Evolutionary conservation across 1,140 invertebrate species (phyloP).

Genomic region (Adoxophyes honmai): DNA sequence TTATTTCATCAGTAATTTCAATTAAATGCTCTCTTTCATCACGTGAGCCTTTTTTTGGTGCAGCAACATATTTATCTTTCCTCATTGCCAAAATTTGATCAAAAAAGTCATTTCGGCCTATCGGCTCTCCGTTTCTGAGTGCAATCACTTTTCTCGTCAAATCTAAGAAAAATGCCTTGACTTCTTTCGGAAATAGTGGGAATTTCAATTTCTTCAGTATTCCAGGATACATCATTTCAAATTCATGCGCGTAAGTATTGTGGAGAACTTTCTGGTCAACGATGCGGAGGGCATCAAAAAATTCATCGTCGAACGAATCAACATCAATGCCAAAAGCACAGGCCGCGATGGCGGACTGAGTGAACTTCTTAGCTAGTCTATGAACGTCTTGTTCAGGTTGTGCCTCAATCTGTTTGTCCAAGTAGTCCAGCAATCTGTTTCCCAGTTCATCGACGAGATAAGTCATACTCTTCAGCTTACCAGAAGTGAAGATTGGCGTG

Average conservation of each 20-base stretch:
- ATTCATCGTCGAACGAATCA: no score
- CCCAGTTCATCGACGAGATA: no score
- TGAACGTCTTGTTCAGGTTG: no score
- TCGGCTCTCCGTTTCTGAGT: not conserved
- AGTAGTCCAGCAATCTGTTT: no score
- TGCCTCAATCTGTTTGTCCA: no score
- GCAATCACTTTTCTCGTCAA: not conserved
- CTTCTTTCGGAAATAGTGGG: not conserved
- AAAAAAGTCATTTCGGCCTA: not conserved
- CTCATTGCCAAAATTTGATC: not conserved
- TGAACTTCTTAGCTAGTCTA: no score
- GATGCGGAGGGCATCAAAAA: no score
- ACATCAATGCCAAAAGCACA: no score
- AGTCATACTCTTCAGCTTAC: no score
- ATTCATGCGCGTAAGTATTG: not conserved
- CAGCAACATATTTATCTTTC: not conserved
- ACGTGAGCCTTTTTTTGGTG: conserved; percentile 10
- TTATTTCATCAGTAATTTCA: conserved; percentile 39
- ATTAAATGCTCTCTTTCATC: conserved; percentile 17
- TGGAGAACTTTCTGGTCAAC: not conserved
- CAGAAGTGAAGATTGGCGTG: no score
- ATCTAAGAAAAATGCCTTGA: not conserved
- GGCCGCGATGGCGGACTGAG: no score
- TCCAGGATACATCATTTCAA: conserved; percentile 16
- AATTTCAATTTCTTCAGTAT: conserved; percentile 1